Conservation (phyloP, 1,140 invertebrate species). For the Drosophila takahashii region DNA sequence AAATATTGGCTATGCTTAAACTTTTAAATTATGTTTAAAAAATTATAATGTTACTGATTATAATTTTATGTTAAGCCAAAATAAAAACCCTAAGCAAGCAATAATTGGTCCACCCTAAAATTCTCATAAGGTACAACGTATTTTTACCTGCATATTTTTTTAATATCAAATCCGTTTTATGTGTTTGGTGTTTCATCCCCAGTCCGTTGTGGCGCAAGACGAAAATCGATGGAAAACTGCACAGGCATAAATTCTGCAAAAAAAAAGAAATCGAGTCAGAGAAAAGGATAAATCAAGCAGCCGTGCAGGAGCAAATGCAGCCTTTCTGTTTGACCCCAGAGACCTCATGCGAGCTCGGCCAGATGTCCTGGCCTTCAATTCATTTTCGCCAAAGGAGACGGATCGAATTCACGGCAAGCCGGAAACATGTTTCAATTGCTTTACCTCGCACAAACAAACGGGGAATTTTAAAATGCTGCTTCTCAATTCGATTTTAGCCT, state of each 20-base stretch:
- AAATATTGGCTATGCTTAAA: no score
- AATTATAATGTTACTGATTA: no score
- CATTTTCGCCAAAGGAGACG: conserved; percentile 17
- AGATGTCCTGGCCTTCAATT: conserved; percentile 26
- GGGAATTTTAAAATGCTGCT: conserved; percentile 35
- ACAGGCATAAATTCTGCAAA: conserved; percentile 76
- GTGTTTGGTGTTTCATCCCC: conserved; percentile 83
- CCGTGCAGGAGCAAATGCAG: conserved; percentile 26
- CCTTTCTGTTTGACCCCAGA: conserved; percentile 23
- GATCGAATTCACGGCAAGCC: conserved; percentile 13
- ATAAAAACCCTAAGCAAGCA: no score
- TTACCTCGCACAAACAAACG: conserved; percentile 34
- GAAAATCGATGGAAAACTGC: conserved; percentile 83
- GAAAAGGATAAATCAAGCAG: conserved; percentile 30
- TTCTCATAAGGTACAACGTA: neutral
- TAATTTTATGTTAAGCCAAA: no score
- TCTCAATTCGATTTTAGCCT: conserved; percentile 64
- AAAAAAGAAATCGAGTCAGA: conserved; percentile 20
- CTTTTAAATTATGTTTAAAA: no score
- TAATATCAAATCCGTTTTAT: conserved; percentile 82
- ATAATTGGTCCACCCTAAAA: conserved; percentile 1
- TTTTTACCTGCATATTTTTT: conserved; percentile 82
- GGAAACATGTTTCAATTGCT: conserved; percentile 65
- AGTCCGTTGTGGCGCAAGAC: conserved; percentile 78
- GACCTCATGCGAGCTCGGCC: conserved; percentile 20